A percentile compares a stretch with the other conserved stretches of the same genome.
These are phyloP conservation scores for Tympanuchus pallidicinctus DNA, from an alignment of 2,113 vertebrate species.

Conservation along the genomic window DNA sequence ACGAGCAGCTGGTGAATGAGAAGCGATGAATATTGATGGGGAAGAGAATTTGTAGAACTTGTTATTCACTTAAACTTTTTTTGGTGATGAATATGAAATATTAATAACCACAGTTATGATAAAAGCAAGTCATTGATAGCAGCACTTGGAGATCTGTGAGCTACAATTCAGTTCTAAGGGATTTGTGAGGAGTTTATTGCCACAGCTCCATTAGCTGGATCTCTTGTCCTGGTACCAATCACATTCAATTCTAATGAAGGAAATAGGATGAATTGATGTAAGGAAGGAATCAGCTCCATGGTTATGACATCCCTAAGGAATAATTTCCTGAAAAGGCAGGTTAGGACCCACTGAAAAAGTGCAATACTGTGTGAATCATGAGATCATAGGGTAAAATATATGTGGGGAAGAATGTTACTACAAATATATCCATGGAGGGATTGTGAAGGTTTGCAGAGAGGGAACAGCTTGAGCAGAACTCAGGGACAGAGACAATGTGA, in stretches of 20 bases:
- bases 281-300: neutral
- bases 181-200: neutral
- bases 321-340: neutral
- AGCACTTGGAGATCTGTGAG: neutral
- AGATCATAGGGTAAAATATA: neutral
- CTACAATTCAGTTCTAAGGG: neutral
- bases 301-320: neutral
- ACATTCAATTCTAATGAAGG: neutral
- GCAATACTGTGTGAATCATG: neutral
- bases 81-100: neutral
- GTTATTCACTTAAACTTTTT: neutral
- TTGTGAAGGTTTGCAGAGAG: neutral
- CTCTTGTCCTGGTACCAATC: neutral
- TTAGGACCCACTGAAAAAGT: neutral
- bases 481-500: neutral
- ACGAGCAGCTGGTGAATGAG: neutral
- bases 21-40: neutral
- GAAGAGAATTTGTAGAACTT: neutral
- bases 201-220: neutral
- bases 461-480: neutral
- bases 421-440: neutral
- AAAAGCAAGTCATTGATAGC: neutral
- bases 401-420: neutral
- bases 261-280: neutral
- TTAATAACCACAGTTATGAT: neutral